A percentile compares a stretch with the other conserved stretches of the same genome.
phyloP scores from a whole-genome alignment of 2,113 vertebrate species.

The Myotis yumanensis region DNA sequence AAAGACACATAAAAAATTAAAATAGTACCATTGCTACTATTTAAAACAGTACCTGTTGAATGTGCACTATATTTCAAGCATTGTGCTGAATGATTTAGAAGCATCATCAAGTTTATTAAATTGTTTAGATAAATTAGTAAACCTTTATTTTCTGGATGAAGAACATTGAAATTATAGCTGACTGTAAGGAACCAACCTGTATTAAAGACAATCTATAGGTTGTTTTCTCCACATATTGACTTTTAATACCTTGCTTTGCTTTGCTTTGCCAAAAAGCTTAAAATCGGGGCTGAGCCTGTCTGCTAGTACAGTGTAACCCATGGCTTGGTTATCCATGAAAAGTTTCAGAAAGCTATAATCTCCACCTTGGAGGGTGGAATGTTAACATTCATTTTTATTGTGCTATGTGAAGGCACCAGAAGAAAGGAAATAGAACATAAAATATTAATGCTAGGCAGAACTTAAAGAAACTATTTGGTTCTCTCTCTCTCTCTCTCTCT shows the following conservation, averaged over 20 bases:
- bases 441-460: not conserved
- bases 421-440: not conserved
- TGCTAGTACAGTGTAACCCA: not conserved
- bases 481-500: too few species aligned
- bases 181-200: not conserved
- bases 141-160: not conserved
- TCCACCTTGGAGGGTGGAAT: not conserved
- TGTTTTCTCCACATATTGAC: not conserved
- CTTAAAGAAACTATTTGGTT: not conserved
- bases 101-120: not conserved
- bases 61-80: not conserved
- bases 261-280: conserved; percentile 46
- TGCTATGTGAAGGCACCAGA: not conserved
- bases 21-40: not conserved
- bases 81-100: not conserved
- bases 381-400: not conserved
- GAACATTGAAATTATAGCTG: conserved; percentile 3
- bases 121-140: conserved; percentile 11
- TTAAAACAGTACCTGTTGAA: not conserved
- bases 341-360: not conserved
- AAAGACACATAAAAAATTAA: conserved; percentile 21
- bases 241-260: not conserved
- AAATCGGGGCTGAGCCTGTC: not conserved
- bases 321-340: not conserved
- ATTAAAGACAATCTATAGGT: not conserved